Evolutionary conservation across 2,797 vertebrate species (phyloP).

Genomic region (Prionace glauca): DNA sequence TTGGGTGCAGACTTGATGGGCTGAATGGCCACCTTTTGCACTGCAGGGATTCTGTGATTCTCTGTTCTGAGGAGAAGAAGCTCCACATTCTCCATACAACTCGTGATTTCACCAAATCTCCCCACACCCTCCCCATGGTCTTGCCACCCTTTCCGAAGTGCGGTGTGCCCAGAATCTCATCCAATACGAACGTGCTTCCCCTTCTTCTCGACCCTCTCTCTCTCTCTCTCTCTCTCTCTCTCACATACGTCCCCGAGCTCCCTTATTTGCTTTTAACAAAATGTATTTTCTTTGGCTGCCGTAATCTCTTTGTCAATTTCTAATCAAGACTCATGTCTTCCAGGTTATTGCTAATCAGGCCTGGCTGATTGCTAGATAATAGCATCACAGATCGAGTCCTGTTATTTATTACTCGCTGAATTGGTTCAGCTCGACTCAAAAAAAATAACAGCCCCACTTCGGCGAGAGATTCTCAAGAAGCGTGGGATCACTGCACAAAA

Average conservation of each 20-base stretch:
- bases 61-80: neutral
- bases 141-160: neutral
- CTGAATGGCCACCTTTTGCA: too few relatives aligned
- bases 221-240: neutral
- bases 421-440: neutral
- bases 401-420: neutral
- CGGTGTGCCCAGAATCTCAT: neutral
- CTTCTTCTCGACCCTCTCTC: neutral
- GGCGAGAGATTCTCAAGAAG: neutral
- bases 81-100: neutral
- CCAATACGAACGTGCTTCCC: neutral
- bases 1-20: too few relatives aligned
- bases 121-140: too few relatives aligned
- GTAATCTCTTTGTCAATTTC: conserved; percentile 24
- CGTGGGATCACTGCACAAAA: conserved; percentile 52
- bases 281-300: neutral
- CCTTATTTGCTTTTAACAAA: neutral
- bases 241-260: neutral
- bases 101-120: neutral
- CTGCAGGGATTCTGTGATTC: too few relatives aligned
- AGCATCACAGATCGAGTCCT: neutral
- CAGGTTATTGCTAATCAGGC: conserved; percentile 15
- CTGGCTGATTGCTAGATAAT: conserved; percentile 5
- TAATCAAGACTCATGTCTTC: neutral
- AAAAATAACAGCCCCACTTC: neutral